Conservation (phyloP, 2,797 vertebrate genomes). For the Cetoscarus ocellatus region DNA sequence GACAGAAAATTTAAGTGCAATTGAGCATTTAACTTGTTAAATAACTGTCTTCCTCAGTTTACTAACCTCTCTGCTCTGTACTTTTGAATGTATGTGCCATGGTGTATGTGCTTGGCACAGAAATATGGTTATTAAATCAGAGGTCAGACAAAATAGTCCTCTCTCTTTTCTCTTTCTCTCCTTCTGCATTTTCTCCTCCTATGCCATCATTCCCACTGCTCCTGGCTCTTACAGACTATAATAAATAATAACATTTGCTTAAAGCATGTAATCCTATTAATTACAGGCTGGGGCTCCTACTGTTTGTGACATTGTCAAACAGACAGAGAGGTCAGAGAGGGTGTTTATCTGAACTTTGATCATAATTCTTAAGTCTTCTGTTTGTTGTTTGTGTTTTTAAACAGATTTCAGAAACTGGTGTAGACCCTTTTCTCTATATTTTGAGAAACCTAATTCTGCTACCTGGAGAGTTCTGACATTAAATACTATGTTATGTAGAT, state of each 20-base stretch:
- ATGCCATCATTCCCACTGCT: constrained; percentile 50
- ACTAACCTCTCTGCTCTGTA: constrained; percentile 8
- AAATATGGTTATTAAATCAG: constrained; percentile 32
- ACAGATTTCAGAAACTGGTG: no score
- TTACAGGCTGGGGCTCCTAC: constrained; percentile 40
- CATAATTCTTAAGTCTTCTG: no score
- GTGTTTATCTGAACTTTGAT: no score
- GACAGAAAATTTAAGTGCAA: constrained; percentile 14
- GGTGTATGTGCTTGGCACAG: constrained; percentile 2
- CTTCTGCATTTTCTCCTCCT: constrained; percentile 9
- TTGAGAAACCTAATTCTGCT: no score
- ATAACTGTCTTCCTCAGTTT: constrained; percentile 27
- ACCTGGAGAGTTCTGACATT: no score
- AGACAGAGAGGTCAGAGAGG: not conserved
- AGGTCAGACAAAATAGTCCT: constrained; percentile 19
- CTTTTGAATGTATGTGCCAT: constrained; percentile 5
- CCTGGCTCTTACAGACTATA: constrained; percentile 54
- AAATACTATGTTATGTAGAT: no score
- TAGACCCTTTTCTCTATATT: no score
- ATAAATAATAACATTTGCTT: constrained; percentile 50
- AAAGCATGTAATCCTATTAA: constrained; percentile 53
- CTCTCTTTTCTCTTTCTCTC: not conserved
- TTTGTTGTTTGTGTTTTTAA: no score
- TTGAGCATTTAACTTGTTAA: constrained; percentile 25
- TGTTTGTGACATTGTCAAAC: constrained; percentile 4